Evolutionary conservation across 2,113 vertebrate genomes (phyloP).

Genomic region (Ictalurus punctatus): DNA sequence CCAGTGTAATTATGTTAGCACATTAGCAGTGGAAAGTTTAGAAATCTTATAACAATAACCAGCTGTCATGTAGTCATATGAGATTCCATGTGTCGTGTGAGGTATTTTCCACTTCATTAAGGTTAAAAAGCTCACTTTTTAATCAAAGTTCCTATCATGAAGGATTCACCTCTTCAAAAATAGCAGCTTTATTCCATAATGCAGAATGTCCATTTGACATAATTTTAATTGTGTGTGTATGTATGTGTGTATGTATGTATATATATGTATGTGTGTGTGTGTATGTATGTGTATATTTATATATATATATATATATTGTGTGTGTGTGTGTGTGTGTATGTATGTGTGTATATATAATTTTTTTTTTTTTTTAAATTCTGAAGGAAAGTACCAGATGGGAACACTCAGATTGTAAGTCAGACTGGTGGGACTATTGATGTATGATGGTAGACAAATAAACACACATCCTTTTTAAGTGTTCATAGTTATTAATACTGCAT

Average conservation of each 20-base stretch:
- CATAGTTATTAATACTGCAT: background rate
- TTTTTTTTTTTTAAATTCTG: background rate
- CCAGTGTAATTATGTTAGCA: background rate
- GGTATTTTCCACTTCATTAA: conserved; percentile 11
- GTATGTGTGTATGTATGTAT: too few relatives aligned
- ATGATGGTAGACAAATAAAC: conserved; percentile 32
- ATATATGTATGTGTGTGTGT: too few relatives aligned
- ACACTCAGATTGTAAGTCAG: background rate
- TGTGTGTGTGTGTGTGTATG: too few relatives aligned
- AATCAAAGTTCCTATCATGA: background rate
- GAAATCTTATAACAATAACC: background rate
- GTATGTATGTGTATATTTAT: too few relatives aligned
- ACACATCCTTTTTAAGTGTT: background rate
- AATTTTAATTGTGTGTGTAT: too few relatives aligned
- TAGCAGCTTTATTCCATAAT: conserved; percentile 30
- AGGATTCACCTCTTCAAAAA: conserved; percentile 30
- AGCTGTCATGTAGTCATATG: conserved; percentile 12
- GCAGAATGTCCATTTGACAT: conserved; percentile 21
- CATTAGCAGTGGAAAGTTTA: conserved; percentile 13
- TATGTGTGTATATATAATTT: too few relatives aligned
- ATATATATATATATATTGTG: too few relatives aligned
- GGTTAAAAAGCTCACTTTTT: background rate
- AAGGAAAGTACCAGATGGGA: conserved; percentile 21
- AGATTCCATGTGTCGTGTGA: background rate
- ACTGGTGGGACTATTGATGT: conserved; percentile 22